Evolutionary conservation across 2,113 vertebrate genomes (phyloP).

Genomic region (Semicossyphus pulcher): DNA sequence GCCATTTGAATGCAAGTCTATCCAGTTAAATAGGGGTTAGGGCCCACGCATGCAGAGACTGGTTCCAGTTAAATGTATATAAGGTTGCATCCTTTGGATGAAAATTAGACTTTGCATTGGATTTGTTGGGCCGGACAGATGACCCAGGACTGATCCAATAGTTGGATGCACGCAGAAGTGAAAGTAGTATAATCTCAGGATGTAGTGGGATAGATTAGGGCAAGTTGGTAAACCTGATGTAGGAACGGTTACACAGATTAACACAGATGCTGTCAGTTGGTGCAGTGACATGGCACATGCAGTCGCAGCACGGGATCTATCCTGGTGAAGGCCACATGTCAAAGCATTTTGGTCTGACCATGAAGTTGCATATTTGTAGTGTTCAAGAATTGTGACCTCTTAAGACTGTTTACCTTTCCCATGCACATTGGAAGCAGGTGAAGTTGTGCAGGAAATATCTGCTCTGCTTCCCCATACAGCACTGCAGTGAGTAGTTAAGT

Average conservation of each 20-base stretch:
- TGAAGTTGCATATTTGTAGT: no score
- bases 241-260: conserved; percentile 67
- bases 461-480: no score
- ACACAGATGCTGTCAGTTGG: conserved; percentile 35
- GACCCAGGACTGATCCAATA: conserved; percentile 79
- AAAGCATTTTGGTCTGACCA: no score
- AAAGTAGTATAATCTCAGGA: conserved; percentile 71
- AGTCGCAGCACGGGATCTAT: not conserved
- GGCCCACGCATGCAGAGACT: conserved; percentile 48
- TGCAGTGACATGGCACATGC: conserved; percentile 1
- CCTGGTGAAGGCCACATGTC: not conserved
- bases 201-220: conserved; percentile 70
- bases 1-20: conserved; percentile 58
- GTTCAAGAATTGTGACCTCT: no score
- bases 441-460: no score
- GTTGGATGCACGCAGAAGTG: conserved; percentile 71
- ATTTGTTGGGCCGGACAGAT: conserved; percentile 64
- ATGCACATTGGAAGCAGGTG: no score
- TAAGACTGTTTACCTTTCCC: no score
- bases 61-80: conserved; percentile 69
- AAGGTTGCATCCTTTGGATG: conserved; percentile 62
- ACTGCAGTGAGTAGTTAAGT: no score
- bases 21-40: conserved; percentile 60
- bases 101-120: conserved; percentile 64
- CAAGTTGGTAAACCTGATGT: conserved; percentile 68